Evolutionary conservation across 2,113 vertebrate genomes (phyloP), one percentile per base, ranked within the genome.

Genomic region (Datnioides undecimradiatus): DNA sequence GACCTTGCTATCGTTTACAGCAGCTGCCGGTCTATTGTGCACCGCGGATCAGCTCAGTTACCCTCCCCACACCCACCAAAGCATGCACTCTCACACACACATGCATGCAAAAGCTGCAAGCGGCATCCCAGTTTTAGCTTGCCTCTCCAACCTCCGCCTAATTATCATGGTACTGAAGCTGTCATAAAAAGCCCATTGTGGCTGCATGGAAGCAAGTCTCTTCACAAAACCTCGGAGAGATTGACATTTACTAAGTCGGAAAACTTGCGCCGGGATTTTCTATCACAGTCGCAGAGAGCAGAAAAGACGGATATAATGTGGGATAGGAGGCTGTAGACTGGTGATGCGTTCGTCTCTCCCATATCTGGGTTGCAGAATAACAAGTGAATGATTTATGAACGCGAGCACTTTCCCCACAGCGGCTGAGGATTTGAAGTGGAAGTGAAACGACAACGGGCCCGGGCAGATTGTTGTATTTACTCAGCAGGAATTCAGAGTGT

Each of bases 301-400:
- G 36, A 73, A 74, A 76, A 60, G 51, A 62, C 0, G 72, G 3
- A 36, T 63, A 68, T 75, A 81, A 85, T 75, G 79, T 36, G 59
- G 71, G 4, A 76, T 40, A 17, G 75, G 73, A 73, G 58, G 70
- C 64, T 74, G 76, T 13, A 23, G 25, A 25, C 79, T 23, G 67
- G 67, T 4, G 5, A 52, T 49, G 82, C 76, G 57, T 63, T 79
- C 74, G 52, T 60, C 77, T 84, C 48, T 54, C 71, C 79, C 52
- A 19, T 84, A 90, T 90, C 90, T 91, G 88, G 86, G 87, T 84
- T 86, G 86, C 87, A 85, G 84, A 84, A 83, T 79, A 89, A 86
- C 79, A 83, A 89, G 87, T 88, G 85, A 90, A 89, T 91, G 88
- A 91, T 92, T 92, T 87, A 93, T 91, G 90, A 88, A 84, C 5